Percentiles rank a stretch among this genome's conserved stretches.
These are phyloP conservation scores for Microctenopoma stevenorrisi DNA, from an alignment of 2,797 vertebrate genomes.

Conservation along the genomic window DNA sequence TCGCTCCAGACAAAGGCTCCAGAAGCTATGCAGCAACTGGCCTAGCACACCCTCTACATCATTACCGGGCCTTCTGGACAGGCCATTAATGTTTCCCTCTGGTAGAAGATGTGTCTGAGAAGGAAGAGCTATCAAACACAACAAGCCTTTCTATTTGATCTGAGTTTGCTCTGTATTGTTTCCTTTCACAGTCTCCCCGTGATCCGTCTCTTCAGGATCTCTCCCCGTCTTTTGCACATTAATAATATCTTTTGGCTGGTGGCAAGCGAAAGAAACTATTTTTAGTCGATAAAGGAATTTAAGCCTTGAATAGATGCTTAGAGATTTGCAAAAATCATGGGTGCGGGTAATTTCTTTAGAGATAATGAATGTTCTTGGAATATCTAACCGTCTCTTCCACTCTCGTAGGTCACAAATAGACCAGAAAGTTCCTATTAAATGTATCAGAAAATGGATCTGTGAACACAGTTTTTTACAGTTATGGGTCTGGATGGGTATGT, in stretches of 20 bases:
- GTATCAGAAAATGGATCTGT: slow-evolving; percentile 79
- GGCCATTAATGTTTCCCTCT: slow-evolving; percentile 49
- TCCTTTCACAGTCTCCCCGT: slow-evolving; percentile 52
- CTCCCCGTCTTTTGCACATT: slow-evolving; percentile 48
- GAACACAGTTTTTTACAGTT: slow-evolving; percentile 47
- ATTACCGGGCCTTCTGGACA: slow-evolving; percentile 48
- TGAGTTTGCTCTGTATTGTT: slow-evolving; percentile 61
- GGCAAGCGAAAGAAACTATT: slow-evolving; percentile 70
- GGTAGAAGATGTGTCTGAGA: slow-evolving; percentile 45
- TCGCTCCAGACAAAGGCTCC: slow-evolving; percentile 40
- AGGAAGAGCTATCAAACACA: slow-evolving; percentile 61
- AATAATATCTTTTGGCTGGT: slow-evolving; percentile 75
- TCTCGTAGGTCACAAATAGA: slow-evolving; percentile 62
- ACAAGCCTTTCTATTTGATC: slow-evolving; percentile 59
- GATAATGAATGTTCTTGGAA: slow-evolving; percentile 80
- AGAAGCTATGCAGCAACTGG: slow-evolving; percentile 31
- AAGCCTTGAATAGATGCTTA: slow-evolving; percentile 75
- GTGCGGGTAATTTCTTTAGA: slow-evolving; percentile 72
- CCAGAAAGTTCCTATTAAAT: slow-evolving; percentile 46
- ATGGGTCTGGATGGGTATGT: slow-evolving; percentile 27
- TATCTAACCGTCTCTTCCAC: slow-evolving; percentile 54
- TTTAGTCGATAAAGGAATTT: slow-evolving; percentile 76
- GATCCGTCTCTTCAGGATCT: slow-evolving; percentile 58
- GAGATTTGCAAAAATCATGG: slow-evolving; percentile 83
- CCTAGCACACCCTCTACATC: slow-evolving; percentile 24